phyloP scores from a whole-genome alignment of 2,113 vertebrate species.

The Polyodon spathula region DNA sequence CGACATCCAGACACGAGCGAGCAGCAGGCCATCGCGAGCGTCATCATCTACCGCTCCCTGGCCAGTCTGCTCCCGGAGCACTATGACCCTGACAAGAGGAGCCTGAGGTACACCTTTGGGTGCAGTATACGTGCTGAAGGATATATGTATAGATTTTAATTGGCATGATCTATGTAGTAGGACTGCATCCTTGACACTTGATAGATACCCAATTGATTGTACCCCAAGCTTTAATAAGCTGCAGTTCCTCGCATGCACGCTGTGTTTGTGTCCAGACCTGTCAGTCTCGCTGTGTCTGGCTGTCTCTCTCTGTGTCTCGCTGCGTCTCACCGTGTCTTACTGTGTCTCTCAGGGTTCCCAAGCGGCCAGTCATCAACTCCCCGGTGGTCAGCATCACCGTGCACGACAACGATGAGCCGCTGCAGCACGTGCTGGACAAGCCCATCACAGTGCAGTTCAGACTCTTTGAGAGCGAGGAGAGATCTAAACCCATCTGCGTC shows the following conservation, averaged over 20 bases:
- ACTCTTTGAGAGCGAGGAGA: constrained; percentile 80
- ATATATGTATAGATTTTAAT: neutral
- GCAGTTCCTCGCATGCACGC: too few relatives aligned
- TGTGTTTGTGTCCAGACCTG: too few relatives aligned
- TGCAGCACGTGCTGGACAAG: constrained; percentile 61
- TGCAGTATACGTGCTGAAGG: neutral
- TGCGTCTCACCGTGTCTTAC: neutral
- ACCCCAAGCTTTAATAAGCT: too few relatives aligned
- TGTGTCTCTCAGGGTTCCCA: constrained; percentile 73
- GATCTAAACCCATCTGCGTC: constrained; percentile 90
- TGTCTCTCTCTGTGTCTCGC: neutral
- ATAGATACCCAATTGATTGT: too few relatives aligned
- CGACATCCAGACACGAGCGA: constrained; percentile 61
- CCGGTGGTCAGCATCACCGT: constrained; percentile 85
- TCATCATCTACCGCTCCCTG: constrained; percentile 89
- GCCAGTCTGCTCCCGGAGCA: constrained; percentile 72
- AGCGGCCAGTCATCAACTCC: constrained; percentile 84
- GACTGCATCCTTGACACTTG: too few relatives aligned
- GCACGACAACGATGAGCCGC: constrained; percentile 59
- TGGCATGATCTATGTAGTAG: too few relatives aligned
- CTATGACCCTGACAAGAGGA: constrained; percentile 86
- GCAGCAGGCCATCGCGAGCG: constrained; percentile 74
- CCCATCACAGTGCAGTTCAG: constrained; percentile 87
- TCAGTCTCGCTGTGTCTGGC: neutral
- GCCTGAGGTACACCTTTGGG: constrained; percentile 59